Conservation (phyloP, 2,797 vertebrate species). For the Ctenosaura bakeri region DNA sequence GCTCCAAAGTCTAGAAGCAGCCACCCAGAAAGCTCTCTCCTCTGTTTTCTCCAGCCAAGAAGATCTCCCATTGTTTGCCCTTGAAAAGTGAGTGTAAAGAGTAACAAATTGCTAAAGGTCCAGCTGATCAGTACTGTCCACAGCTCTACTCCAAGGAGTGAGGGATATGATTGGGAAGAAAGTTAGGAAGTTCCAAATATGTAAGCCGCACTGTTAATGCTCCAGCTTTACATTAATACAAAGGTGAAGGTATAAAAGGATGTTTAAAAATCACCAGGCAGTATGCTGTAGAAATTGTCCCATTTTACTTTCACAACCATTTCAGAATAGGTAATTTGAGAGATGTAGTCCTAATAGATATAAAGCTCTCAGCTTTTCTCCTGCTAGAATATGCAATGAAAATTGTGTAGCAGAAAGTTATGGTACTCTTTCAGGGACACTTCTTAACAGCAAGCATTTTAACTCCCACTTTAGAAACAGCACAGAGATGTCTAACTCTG, state of each 20-base stretch:
- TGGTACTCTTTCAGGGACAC: constrained; percentile 6
- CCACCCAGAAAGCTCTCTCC: too few relatives aligned
- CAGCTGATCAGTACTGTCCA: neutral
- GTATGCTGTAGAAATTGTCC: neutral
- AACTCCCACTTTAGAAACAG: constrained; percentile 47
- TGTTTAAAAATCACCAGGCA: neutral
- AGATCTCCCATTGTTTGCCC: neutral
- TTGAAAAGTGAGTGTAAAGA: neutral
- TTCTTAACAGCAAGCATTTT: constrained; percentile 32
- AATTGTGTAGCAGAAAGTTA: constrained; percentile 12
- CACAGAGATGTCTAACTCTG: constrained; percentile 32
- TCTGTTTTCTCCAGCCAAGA: too few relatives aligned
- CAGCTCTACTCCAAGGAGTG: neutral
- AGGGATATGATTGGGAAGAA: neutral
- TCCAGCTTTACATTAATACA: too few relatives aligned
- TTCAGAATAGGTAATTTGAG: neutral
- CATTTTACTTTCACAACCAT: neutral
- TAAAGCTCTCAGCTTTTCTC: neutral
- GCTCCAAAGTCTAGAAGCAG: too few relatives aligned
- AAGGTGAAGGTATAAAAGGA: neutral
- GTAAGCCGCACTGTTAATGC: neutral
- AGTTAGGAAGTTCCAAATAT: neutral
- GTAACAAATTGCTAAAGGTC: neutral
- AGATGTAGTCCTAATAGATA: neutral
- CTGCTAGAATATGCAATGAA: constrained; percentile 8